Evolutionary conservation across 2,888 invertebrate genomes (phyloP).

Genomic region (Meiosimyza platycephala): DNA sequence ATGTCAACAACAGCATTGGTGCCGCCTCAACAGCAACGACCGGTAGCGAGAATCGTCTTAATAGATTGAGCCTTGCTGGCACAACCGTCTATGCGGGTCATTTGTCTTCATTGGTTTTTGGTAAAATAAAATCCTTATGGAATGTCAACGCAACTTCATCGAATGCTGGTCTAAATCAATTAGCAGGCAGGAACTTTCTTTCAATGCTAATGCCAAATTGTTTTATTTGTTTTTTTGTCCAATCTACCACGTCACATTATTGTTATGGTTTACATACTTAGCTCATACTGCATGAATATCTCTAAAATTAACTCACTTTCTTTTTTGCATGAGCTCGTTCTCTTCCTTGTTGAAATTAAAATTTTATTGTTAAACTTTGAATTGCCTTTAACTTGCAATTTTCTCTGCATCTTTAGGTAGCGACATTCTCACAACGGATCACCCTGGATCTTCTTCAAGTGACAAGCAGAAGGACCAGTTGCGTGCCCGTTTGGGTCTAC

Average conservation of each 20-base stretch:
- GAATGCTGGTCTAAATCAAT: slow-evolving; percentile 83
- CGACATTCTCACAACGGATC: slow-evolving; percentile 53
- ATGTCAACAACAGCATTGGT: slow-evolving; percentile 59
- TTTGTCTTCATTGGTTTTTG: slow-evolving; percentile 74
- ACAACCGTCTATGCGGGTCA: slow-evolving; percentile 67
- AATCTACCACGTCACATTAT: neutral
- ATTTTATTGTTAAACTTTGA: too few relatives aligned
- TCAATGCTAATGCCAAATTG: slow-evolving; percentile 39
- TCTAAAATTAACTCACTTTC: slow-evolving; percentile 26
- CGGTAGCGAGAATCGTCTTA: slow-evolving; percentile 62
- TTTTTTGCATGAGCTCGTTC: slow-evolving; percentile 39
- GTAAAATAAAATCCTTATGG: slow-evolving; percentile 91
- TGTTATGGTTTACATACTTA: slow-evolving; percentile 10
- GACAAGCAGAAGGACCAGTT: slow-evolving; percentile 64
- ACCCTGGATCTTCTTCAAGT: slow-evolving; percentile 41
- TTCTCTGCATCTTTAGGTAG: slow-evolving; percentile 49
- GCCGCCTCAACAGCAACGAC: slow-evolving; percentile 51
- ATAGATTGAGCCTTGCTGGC: slow-evolving; percentile 64
- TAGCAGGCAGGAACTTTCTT: slow-evolving; percentile 74
- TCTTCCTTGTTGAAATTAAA: slow-evolving; percentile 12
- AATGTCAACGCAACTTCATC: slow-evolving; percentile 80
- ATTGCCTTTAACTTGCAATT: too few relatives aligned
- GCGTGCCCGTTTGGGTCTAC: slow-evolving; percentile 61
- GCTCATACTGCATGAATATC: slow-evolving; percentile 17
- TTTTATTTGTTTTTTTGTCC: slow-evolving; percentile 28